Evolutionary conservation across 2,113 vertebrate species (phyloP).

Genomic region (Cromileptes altivelis): DNA sequence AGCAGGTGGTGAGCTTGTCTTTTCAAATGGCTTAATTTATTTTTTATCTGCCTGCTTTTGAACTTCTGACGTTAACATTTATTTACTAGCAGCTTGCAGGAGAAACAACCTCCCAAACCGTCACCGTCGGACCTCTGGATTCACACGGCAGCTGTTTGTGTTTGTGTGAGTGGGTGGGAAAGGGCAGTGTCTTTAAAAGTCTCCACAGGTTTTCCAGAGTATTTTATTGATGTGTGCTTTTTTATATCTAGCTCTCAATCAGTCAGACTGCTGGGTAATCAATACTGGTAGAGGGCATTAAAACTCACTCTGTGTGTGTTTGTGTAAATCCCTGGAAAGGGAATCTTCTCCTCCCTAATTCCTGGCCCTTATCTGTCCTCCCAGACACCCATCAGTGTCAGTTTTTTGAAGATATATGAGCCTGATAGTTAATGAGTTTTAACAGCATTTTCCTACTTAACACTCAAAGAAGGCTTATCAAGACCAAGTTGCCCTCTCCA

Average conservation of each 20-base stretch:
- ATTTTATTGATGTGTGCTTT: constrained; percentile 70
- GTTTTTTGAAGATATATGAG: constrained; percentile 66
- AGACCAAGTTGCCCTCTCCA: neutral
- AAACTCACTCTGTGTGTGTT: constrained; percentile 55
- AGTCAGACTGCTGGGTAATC: constrained; percentile 72
- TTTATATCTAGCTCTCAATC: constrained; percentile 73
- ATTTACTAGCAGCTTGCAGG: neutral
- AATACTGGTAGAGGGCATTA: constrained; percentile 73
- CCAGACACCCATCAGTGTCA: constrained; percentile 77
- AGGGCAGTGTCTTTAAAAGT: constrained; percentile 45
- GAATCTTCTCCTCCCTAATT: constrained; percentile 56
- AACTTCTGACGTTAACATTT: neutral
- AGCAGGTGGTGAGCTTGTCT: neutral
- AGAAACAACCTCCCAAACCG: constrained; percentile 3
- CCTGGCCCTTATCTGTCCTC: constrained; percentile 69
- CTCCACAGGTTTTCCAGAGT: constrained; percentile 36
- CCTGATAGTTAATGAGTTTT: constrained; percentile 57
- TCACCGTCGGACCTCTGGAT: neutral
- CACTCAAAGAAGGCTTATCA: constrained; percentile 23
- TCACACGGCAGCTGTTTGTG: constrained; percentile 7
- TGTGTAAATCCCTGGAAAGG: constrained; percentile 54
- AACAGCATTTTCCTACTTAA: constrained; percentile 22
- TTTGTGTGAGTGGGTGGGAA: constrained; percentile 20
- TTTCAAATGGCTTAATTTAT: neutral
- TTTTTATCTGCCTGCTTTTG: neutral